A percentile compares a stretch with the other conserved stretches of the same genome.
Evolutionary conservation across 2,113 vertebrate genomes (phyloP).

Genomic region (Isichthys henryi): DNA sequence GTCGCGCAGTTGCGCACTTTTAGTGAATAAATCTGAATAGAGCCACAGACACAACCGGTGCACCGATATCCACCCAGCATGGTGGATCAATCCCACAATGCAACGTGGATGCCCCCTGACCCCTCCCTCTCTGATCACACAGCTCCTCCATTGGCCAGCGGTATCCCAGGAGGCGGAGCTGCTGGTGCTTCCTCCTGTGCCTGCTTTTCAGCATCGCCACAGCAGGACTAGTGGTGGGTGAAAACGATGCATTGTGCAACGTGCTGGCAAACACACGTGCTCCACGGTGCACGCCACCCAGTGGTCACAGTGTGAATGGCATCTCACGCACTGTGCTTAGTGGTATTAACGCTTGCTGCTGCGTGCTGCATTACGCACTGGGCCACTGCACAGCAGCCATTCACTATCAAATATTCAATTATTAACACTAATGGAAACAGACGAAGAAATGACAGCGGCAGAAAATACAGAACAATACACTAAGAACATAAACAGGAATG

Average conservation of each 20-base stretch:
- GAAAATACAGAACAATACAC: background rate
- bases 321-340: background rate
- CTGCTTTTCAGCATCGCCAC: conserved; percentile 74
- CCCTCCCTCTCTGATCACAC: background rate
- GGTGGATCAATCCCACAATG: too few relatives aligned
- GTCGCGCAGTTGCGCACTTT: too few relatives aligned
- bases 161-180: conserved; percentile 79
- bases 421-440: background rate
- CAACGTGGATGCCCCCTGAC: background rate
- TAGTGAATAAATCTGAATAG: too few relatives aligned
- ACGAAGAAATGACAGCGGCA: background rate
- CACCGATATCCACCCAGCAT: too few relatives aligned
- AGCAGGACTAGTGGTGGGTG: conserved; percentile 79
- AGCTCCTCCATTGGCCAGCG: conserved; percentile 84
- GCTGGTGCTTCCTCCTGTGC: conserved; percentile 82
- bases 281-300: background rate
- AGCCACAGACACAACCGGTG: too few relatives aligned
- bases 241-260: background rate
- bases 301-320: background rate
- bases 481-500: background rate
- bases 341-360: background rate
- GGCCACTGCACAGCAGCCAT: background rate
- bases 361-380: background rate
- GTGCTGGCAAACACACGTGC: background rate
- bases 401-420: background rate